Base-by-base conservation (phyloP, 1,140 invertebrate genomes). In the Pachyrhynchus sulphureomaculatus region DNA sequence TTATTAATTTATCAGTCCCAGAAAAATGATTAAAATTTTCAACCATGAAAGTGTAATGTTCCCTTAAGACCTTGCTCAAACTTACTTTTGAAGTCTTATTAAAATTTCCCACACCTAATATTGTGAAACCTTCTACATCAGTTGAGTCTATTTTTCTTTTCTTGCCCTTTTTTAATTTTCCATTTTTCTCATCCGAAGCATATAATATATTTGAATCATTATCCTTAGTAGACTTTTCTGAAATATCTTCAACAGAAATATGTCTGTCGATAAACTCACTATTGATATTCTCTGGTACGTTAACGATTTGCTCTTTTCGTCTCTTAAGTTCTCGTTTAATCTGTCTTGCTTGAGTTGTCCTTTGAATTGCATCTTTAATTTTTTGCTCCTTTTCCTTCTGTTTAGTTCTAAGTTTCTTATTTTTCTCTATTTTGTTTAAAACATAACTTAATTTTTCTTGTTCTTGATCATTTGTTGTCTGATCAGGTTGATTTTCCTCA, bases 41-140 rank as follows among this genome's bases (percentile, higher is more conserved):
- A n/a, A n/a, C n/a, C n/a, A n/a, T n/a, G n/a, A n/a, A n/a, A n/a
- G n/a, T n/a, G n/a, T n/a, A n/a, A n/a, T n/a, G n/a, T n/a, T n/a
- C n/a, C n/a, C n/a, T n/a, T n/a, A n/a, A n/a, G n/a, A n/a, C n/a
- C n/a, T n/a, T n/a, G n/a, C n/a, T n/a, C n/a, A n/a, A 41, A 53
- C 53, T 52, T 57, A 74, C 72, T 48, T 74, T 73, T 18, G 13
- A 23, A 61, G 67, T 71, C 20, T 70, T 64, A 26, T 52, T 42
- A 59, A 62, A 56, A 51, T 66, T 64, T 15, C 67, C 64, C 18
- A 39, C 65, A 9, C 70, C 72, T 23, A 75, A 64, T 17, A 75
- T 48, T n/a, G 72, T 75, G 61, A 72, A 75, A 32, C 68, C 72
- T 53, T 70, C 67, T 17, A 68, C 41, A 54, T 39, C 44, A 17